These are phyloP conservation scores for Drosophila falleni DNA, from an alignment of 2,888 invertebrate genomes.

Conservation along the genomic window DNA sequence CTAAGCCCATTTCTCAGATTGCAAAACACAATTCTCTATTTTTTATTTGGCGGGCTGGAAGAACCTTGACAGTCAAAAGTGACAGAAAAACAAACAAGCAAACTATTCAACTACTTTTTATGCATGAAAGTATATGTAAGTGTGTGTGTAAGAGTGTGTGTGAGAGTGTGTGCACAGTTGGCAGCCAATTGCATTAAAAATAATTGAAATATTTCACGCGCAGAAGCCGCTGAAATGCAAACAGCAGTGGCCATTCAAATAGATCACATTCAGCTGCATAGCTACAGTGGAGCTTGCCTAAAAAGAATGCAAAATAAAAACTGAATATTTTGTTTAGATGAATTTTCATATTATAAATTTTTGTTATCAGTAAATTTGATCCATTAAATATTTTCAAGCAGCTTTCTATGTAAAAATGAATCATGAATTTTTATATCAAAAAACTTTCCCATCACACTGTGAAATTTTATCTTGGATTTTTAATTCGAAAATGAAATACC, in stretches of 20 bases:
- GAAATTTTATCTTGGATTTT: no score
- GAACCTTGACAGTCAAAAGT: constrained; percentile 55
- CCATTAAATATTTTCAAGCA: no score
- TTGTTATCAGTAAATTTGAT: no score
- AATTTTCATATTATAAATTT: no score
- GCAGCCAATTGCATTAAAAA: constrained; percentile 55
- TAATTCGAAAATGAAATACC: no score
- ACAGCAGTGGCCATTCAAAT: constrained; percentile 18
- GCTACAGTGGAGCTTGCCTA: constrained; percentile 5
- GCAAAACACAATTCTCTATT: constrained; percentile 17
- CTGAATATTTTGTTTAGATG: no score
- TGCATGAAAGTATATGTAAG: constrained; percentile 8
- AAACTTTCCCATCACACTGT: no score
- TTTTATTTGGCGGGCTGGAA: constrained; percentile 25
- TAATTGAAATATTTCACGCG: constrained; percentile 66
- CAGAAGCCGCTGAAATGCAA: constrained; percentile 55
- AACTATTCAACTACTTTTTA: constrained; percentile 22
- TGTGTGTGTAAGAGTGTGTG: background rate
- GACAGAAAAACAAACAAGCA: constrained; percentile 6
- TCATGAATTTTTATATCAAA: no score
- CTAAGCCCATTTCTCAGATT: constrained; percentile 54
- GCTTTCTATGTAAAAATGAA: no score
- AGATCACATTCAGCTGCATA: constrained; percentile 2
- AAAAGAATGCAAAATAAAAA: no score
- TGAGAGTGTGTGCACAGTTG: constrained; percentile 30